Percentiles rank a stretch among this genome's conserved stretches.
Evolutionary conservation across 2,113 vertebrate species (phyloP).

Genomic region (Ptyas mucosa): DNA sequence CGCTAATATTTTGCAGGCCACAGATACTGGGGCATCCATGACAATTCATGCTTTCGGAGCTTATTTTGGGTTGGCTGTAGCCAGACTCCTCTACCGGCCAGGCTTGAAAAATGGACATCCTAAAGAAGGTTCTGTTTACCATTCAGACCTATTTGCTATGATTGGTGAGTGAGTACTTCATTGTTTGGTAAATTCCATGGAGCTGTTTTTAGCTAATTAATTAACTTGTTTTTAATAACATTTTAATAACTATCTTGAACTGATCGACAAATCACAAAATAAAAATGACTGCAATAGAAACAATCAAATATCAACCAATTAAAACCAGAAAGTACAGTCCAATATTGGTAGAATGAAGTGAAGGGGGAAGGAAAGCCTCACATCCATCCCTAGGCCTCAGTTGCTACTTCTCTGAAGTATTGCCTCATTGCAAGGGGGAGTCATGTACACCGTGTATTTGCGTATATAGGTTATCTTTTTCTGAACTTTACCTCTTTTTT

Average conservation of each 20-base stretch:
- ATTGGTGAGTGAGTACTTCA: constrained; percentile 78
- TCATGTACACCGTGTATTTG: too few relatives aligned
- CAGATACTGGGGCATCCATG: constrained; percentile 92
- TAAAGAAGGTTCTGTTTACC: constrained; percentile 86
- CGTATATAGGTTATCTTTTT: background rate
- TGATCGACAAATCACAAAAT: background rate
- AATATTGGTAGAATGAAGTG: background rate
- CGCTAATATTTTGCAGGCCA: constrained; percentile 71
- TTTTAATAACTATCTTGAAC: background rate
- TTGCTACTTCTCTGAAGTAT: background rate
- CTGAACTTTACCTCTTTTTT: background rate
- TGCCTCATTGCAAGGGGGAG: too few relatives aligned
- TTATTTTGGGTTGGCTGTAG: constrained; percentile 89
- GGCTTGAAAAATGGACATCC: constrained; percentile 73
- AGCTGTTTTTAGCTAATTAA: background rate
- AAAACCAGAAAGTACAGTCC: background rate
- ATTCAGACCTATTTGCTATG: constrained; percentile 94
- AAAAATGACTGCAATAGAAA: background rate
- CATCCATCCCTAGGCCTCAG: background rate
- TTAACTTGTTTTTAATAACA: background rate
- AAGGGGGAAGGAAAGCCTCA: background rate
- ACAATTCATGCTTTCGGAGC: constrained; percentile 92
- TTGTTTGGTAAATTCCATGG: background rate
- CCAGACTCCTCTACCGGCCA: constrained; percentile 81
- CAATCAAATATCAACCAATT: background rate